Conservation (phyloP, 2,888 invertebrate species). For the Nomada ruficornis region DNA sequence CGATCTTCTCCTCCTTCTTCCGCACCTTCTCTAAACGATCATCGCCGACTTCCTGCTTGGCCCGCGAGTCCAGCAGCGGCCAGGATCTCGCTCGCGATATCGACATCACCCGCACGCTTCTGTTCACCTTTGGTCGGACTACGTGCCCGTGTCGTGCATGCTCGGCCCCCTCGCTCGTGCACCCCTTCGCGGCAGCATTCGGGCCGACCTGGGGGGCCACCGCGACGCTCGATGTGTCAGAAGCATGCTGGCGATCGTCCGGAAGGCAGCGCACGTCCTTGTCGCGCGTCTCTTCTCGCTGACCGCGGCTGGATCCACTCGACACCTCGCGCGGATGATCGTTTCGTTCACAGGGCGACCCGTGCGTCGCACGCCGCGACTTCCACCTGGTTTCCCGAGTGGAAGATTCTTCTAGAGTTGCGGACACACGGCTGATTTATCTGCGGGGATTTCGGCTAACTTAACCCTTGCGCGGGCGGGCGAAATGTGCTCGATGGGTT, state of each 20-base stretch:
- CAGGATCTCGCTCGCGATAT: conserved; percentile 85
- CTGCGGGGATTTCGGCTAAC: conserved; percentile 11
- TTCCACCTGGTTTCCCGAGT: background rate
- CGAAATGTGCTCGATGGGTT: too few species aligned
- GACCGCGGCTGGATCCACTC: conserved; percentile 25
- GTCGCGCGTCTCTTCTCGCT: conserved; percentile 54
- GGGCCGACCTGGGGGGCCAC: conserved; percentile 15
- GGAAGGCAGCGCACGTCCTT: conserved; percentile 41
- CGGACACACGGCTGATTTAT: conserved; percentile 2
- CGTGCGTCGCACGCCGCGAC: background rate
- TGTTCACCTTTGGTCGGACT: conserved; percentile 42
- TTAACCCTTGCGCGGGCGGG: background rate
- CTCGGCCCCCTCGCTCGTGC: conserved; percentile 25
- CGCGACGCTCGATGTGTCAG: conserved; percentile 25
- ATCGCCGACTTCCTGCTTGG: conserved; percentile 38
- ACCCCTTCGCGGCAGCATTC: conserved; percentile 26
- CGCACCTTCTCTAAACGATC: conserved; percentile 2
- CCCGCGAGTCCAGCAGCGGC: conserved; percentile 82
- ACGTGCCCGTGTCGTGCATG: conserved; percentile 66
- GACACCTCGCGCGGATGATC: background rate
- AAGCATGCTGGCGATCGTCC: conserved; percentile 59
- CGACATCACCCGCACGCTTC: conserved; percentile 76
- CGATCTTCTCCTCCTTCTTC: conserved; percentile 73
- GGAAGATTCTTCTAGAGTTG: background rate
- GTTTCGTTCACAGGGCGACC: background rate